Percentiles rank a stretch among this genome's conserved stretches.
Conservation (phyloP, 2,797 vertebrate genomes). For the Poeciliopsis turneri region DNA sequence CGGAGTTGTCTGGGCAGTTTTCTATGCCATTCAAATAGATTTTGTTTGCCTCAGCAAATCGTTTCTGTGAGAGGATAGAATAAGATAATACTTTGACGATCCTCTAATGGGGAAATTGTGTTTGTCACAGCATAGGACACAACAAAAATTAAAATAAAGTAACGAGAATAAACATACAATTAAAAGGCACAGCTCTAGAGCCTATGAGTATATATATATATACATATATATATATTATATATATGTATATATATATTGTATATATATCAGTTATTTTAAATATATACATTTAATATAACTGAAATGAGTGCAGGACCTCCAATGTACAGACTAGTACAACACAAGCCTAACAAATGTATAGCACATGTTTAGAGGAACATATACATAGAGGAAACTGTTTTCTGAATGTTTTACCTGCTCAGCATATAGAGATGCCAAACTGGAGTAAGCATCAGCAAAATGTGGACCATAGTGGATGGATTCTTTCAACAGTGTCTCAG, state of each 20-base stretch:
- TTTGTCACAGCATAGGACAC: too few relatives aligned
- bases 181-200: too few relatives aligned
- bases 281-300: conserved; percentile 2
- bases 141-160: too few relatives aligned
- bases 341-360: background rate
- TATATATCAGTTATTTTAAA: too few relatives aligned
- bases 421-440: conserved; percentile 92
- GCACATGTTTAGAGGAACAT: too few relatives aligned
- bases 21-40: conserved; percentile 90
- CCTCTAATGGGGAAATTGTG: too few relatives aligned
- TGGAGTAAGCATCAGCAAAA: conserved; percentile 95
- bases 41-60: conserved; percentile 87
- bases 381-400: background rate
- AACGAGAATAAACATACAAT: too few relatives aligned
- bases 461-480: conserved; percentile 90
- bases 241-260: too few relatives aligned
- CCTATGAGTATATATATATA: too few relatives aligned
- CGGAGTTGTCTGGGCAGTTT: conserved; percentile 92
- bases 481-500: conserved; percentile 84
- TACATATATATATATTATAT: too few relatives aligned
- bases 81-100: too few relatives aligned
- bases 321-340: background rate
- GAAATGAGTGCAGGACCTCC: background rate
- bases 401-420: conserved; percentile 85
- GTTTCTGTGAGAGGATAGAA: conserved; percentile 78